Evolutionary conservation across 2,888 invertebrate genomes (phyloP), one percentile per base, ranked within the genome.

Genomic region (Biston betularia): DNA sequence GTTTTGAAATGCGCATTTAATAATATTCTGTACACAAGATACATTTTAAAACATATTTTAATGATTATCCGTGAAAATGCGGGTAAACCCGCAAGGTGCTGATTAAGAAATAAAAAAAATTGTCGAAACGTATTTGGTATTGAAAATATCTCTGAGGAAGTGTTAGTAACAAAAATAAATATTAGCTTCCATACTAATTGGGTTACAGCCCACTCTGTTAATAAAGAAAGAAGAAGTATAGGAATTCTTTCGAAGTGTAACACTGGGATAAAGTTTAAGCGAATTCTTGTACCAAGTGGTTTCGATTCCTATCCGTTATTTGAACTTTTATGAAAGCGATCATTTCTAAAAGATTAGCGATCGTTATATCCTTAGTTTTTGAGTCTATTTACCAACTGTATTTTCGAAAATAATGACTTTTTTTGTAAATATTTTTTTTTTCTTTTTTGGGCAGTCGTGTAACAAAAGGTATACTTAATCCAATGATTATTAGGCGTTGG

Each of bases 211-310:
- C 63, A 70, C 54, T 52, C 68, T 64, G 68, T 69, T 75, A 69
- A 71, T 76, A 73, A 76, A 76, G 68, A 63, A 69, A 15, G 48
- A 63, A 61, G 50, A 71, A 68, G 73, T 73, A 62, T 69, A 67
- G 58, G 68, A 69, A 71, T 74, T 54, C 56, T 73, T 59, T 58
- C 44, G 54, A 68, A 72, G 49, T 59, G 57, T 72, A 71, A 72
- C 69, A 75, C 66, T 69, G 64, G 60, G 64, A 65, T 59, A 76
- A 72, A 68, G 59, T 69, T 75, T 67, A 69, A 65, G 67, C 46
- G 66, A 73, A 74, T 75, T 73, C 65, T 68, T 70, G 63, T 38
- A 49, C 58, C 40, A 63, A 68, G 61, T 68, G 65, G 10, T 67
- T 61, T 33, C 68, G 54, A 61, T 69, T 73, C 65, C 56, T 38